A percentile compares a stretch with the other conserved stretches of the same genome.
phyloP scores from a whole-genome alignment of 2,797 vertebrate genomes.

The Moxostoma hubbsi region DNA sequence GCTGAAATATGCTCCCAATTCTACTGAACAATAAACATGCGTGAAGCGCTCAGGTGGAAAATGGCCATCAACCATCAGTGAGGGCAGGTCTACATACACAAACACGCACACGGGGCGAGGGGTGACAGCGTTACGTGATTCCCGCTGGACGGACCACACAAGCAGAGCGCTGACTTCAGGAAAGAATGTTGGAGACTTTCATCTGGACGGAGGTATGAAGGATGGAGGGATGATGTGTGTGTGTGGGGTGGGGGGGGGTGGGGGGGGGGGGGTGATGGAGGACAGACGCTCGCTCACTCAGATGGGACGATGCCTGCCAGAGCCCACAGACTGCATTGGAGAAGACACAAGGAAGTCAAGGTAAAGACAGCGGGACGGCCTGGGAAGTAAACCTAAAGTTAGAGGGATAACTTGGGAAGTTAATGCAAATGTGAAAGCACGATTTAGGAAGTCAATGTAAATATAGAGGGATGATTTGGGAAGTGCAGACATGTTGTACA shows the following conservation, averaged over 20 bases:
- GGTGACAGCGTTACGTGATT: conserved; percentile 61
- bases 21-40: conserved; percentile 56
- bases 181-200: conserved; percentile 68
- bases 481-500: too few species aligned
- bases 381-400: not conserved
- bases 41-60: conserved; percentile 53
- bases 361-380: not conserved
- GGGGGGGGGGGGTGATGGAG: conserved; percentile 13
- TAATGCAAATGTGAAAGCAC: too few species aligned
- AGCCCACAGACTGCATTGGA: not conserved
- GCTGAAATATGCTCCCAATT: conserved; percentile 41
- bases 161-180: conserved; percentile 52
- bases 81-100: conserved; percentile 44
- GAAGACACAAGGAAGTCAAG: not conserved
- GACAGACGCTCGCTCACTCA: conserved; percentile 41
- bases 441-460: too few species aligned
- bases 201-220: conserved; percentile 44
- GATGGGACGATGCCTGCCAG: conserved; percentile 10
- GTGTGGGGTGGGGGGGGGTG: too few species aligned
- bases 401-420: too few species aligned
- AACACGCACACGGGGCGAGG: conserved; percentile 26
- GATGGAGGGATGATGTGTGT: not conserved
- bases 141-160: conserved; percentile 71
- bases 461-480: too few species aligned
- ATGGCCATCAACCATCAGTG: conserved; percentile 52